Percentiles rank a stretch among this genome's conserved stretches.
Conservation (phyloP, 2,888 invertebrate species). For the Copidosoma aretas region DNA sequence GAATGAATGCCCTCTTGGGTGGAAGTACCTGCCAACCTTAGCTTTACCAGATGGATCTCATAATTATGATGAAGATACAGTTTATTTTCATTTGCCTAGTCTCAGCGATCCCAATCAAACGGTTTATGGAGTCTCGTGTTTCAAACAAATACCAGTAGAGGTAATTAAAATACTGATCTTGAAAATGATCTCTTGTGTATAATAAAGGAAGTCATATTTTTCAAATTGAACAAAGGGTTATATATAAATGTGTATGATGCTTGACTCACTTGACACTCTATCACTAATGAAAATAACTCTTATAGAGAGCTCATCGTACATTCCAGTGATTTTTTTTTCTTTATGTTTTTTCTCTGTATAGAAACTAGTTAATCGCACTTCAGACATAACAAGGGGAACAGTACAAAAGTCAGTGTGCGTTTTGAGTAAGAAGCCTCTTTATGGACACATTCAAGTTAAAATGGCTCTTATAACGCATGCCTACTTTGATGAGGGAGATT, state of each 20-base stretch:
- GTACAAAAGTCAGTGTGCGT: constrained; percentile 99
- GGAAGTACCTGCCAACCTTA: constrained; percentile 95
- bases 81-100: constrained; percentile 95
- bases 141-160: constrained; percentile 94
- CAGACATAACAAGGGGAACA: constrained; percentile 95
- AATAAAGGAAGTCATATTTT: constrained; percentile 9
- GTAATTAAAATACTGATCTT: constrained; percentile 66
- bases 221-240: constrained; percentile 5
- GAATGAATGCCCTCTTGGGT: constrained; percentile 86
- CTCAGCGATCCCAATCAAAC: constrained; percentile 82
- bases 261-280: constrained; percentile 20
- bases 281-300: not conserved
- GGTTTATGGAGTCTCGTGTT: constrained; percentile 96
- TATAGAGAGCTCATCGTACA: not conserved
- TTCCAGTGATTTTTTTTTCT: constrained; percentile 11
- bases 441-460: constrained; percentile 94
- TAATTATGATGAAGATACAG: constrained; percentile 92
- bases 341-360: constrained; percentile 59
- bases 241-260: constrained; percentile 3
- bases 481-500: constrained; percentile 95
- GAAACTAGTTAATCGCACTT: constrained; percentile 89
- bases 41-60: constrained; percentile 98
- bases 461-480: constrained; percentile 95
- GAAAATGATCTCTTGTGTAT: too few relatives aligned
- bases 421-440: constrained; percentile 86